Evolutionary conservation across 1,140 invertebrate species (phyloP), one percentile per base, ranked within the genome.

Genomic region (Lepidotrigona ventralis): DNA sequence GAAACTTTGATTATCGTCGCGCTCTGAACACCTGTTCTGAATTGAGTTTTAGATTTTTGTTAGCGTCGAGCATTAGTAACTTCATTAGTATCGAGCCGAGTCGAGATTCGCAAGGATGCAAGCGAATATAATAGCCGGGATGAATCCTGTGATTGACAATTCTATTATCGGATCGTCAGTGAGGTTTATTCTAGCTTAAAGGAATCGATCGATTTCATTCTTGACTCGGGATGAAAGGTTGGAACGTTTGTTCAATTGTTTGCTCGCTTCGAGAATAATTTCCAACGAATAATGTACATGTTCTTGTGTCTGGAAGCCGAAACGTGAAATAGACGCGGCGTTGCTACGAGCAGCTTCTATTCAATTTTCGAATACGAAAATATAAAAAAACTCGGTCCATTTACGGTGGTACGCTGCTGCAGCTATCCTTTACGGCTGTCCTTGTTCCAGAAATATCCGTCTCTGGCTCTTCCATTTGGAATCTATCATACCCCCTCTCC

Each of bases 401-500:
- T 56, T 33, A 73, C 26, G 72, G 56, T 5, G 1, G 21, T 14
- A 46, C 71, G 14, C 11, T 12, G 51, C 1, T 12, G 51, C 1
- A 54, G 51, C 26, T 14, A 74, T 53, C 21, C 11, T 60, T 75
- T 39, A 46, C 33, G 33, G 17, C 15, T n/a, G 33, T 5, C 73
- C 56, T 75, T 60, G 21, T 60, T 75, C 56, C 23, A 58, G 12
- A 39, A 75, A 75, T 75, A 75, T 54, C 29, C 23, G 15, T 23
- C 72, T 33, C 53, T 5, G 19, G 12, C 12, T 29, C 26, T 29
- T 56, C 6, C 54, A 17, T 33, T 58, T 56, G 56, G 26, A 17
- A 56, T n/a, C n/a, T 56, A 73, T 73, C 51, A n/a, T 58, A n/a
- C n/a, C n/a, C n/a, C n/a, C n/a, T n/a, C n/a, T n/a, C n/a, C n/a